Base-by-base conservation (phyloP, 2,113 vertebrate genomes). In the Pantherophis guttatus region DNA sequence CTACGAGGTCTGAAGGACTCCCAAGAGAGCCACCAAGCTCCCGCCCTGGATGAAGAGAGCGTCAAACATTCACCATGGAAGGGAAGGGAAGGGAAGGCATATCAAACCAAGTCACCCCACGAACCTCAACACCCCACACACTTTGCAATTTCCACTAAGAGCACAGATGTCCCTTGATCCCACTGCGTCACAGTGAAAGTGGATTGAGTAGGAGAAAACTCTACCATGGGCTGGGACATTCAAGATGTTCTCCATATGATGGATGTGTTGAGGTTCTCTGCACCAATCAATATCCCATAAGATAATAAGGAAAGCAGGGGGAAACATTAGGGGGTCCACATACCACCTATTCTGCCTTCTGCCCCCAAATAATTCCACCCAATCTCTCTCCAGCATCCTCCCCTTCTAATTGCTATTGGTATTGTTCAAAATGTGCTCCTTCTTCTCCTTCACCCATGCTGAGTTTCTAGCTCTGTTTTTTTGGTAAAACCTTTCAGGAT, bases 361-460 rank as follows among this genome's bases (percentile, higher is more conserved):
- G 33, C n/a, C 33, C 70, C 70, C 70, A 19, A 87, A 87, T n/a
- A 87, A n/a, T n/a, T 54, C 50, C 50, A 87, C 24, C 52, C 26
- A 19, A 53, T 33, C 29, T 54, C 11, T 52, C 53, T 17, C 52
- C 52, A 87, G 5, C 50, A 54, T 54, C 26, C 50, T 6, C 29
- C 17, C 8, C 86, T 15, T n/a, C 52, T 2, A 65, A 48, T 86
- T 39, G 94, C 39, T 70, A 39, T 62, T 88, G 55, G 90, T 0
- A 95, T 88, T n/a, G 50, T 92, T 50, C 88, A 94, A 58, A n/a
- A 39, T 0, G 90, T 87, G 85, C 91, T 93, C 52, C 65, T 10
- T 89, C 93, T 91, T 48, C 62, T 53, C 1, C 89, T 93, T 87
- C 87, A 93, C 89, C 86, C 70, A 91, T 94, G 93, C 91, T 89